Evolutionary conservation across 2,797 vertebrate species (phyloP).

Genomic region (Cossypha polioptera): DNA sequence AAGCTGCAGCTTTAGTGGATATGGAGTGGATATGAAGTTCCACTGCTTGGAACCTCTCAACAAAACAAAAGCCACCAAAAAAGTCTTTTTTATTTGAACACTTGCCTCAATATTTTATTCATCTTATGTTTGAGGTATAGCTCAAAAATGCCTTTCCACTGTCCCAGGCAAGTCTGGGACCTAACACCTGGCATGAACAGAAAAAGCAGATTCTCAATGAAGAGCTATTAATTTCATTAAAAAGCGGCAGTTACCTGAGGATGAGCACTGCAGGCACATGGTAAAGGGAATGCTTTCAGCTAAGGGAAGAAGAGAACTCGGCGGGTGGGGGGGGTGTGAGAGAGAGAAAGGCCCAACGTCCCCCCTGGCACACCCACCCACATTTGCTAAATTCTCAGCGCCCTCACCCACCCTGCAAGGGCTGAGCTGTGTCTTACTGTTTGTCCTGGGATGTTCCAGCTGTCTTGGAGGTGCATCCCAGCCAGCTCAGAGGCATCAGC

Average conservation of each 20-base stretch:
- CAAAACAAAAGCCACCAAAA: background rate
- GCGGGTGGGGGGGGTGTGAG: too few relatives aligned
- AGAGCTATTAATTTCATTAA: background rate
- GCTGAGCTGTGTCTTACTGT: background rate
- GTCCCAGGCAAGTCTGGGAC: background rate
- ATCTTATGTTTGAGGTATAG: background rate
- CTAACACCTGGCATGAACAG: background rate
- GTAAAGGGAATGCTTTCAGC: too few relatives aligned
- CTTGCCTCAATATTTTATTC: background rate
- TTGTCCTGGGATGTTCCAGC: too few relatives aligned
- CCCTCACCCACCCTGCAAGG: fast-evolving
- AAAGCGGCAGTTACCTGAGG: background rate
- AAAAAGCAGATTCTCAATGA: background rate
- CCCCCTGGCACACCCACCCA: background rate
- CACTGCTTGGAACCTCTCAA: background rate
- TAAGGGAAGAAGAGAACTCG: too few relatives aligned
- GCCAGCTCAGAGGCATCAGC: background rate
- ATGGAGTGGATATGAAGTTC: background rate
- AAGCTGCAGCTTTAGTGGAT: too few relatives aligned
- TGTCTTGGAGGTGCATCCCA: background rate
- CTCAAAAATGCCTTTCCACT: background rate
- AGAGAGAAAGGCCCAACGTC: fast-evolving
- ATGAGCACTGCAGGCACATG: background rate
- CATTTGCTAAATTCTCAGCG: fast-evolving
- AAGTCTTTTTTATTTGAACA: background rate